Conservation (phyloP, 2,888 invertebrate species). For the Acanthosepion esculentum region DNA sequence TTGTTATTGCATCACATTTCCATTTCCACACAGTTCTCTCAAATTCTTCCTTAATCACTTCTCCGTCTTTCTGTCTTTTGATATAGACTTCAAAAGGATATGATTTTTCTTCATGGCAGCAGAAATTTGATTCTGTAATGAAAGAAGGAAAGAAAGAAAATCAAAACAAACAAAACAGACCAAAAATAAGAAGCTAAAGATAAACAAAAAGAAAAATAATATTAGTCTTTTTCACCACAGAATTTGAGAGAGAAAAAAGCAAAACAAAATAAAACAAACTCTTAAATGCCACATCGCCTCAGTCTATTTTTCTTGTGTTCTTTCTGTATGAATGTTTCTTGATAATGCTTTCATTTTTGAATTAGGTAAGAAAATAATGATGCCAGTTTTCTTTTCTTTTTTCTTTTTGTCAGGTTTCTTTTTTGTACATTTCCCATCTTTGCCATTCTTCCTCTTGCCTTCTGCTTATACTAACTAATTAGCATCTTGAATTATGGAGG, state of each 20-base stretch:
- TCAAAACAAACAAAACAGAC: not conserved
- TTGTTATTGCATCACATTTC: not conserved
- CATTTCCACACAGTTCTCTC: not conserved
- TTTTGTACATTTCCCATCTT: not conserved
- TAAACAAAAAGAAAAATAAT: not conserved
- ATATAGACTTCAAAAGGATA: conserved; percentile 5
- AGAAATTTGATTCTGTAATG: no score
- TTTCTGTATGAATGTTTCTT: no score
- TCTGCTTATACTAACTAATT: conserved; percentile 9
- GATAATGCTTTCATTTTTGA: not conserved
- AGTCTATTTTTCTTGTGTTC: no score
- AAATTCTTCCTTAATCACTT: not conserved
- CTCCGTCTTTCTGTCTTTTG: not conserved
- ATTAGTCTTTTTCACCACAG: not conserved
- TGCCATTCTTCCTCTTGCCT: not conserved
- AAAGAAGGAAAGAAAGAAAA: not conserved
- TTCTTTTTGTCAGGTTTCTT: not conserved
- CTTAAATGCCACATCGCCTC: no score
- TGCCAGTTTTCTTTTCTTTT: not conserved
- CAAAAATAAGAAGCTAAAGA: not conserved
- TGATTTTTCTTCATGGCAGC: not conserved
- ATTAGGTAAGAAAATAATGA: not conserved
- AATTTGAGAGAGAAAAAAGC: not conserved
- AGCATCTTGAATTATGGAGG: not conserved
- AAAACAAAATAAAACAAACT: not conserved